These are phyloP conservation scores for Agrotis puta DNA, from an alignment of 2,888 invertebrate species.

Conservation along the genomic window DNA sequence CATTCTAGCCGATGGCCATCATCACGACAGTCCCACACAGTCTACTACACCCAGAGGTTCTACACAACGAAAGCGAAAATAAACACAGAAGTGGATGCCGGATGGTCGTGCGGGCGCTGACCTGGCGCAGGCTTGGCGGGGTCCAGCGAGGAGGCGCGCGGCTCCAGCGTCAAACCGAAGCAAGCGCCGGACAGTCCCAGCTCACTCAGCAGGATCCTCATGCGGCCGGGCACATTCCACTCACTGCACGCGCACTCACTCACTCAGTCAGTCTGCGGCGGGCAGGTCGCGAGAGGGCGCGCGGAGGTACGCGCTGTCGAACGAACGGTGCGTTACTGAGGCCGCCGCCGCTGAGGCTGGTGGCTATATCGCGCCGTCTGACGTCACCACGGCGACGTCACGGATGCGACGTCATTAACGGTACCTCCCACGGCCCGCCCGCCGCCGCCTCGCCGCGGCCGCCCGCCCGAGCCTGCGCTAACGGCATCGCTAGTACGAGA, in stretches of 20 bases:
- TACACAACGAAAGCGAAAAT: slow-evolving; percentile 91
- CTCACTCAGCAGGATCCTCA: slow-evolving; percentile 91
- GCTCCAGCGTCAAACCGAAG: slow-evolving; percentile 90
- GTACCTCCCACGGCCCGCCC: slow-evolving; percentile 91
- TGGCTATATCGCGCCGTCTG: slow-evolving; percentile 90
- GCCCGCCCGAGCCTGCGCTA: slow-evolving; percentile 91
- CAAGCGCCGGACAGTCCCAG: slow-evolving; percentile 90
- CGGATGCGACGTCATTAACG: slow-evolving; percentile 89
- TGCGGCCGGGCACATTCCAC: slow-evolving; percentile 90
- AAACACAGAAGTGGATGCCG: slow-evolving; percentile 89
- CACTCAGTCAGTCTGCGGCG: slow-evolving; percentile 83
- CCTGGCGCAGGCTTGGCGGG: slow-evolving; percentile 89
- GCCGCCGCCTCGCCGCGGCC: slow-evolving; percentile 81
- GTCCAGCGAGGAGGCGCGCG: slow-evolving; percentile 88
- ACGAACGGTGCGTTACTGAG: slow-evolving; percentile 91
- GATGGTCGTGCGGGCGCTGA: slow-evolving; percentile 89
- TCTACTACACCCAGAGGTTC: slow-evolving; percentile 89
- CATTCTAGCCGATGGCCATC: slow-evolving; percentile 91
- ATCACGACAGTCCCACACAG: slow-evolving; percentile 90
- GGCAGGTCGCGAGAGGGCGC: slow-evolving; percentile 82
- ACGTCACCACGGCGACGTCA: slow-evolving; percentile 89
- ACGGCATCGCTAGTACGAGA: slow-evolving; percentile 89
- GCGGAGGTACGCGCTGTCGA: slow-evolving; percentile 87
- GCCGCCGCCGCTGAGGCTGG: slow-evolving; percentile 90
- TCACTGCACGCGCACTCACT: slow-evolving; percentile 90